A percentile compares a stretch with the other conserved stretches of the same genome.
Conservation (phyloP, 2,888 invertebrate genomes). For the Caenorhabditis becei region DNA sequence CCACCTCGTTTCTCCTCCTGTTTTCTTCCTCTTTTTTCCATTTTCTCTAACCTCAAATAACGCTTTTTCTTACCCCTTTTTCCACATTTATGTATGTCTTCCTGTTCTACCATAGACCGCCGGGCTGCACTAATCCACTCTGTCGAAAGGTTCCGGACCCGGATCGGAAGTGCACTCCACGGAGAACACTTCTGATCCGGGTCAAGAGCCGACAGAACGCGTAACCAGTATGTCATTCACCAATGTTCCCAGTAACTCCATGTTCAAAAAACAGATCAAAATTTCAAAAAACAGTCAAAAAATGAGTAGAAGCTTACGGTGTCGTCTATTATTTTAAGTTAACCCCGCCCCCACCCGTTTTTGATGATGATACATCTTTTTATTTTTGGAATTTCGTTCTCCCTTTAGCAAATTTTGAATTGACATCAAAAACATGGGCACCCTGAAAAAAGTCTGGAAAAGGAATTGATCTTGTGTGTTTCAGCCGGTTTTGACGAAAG, state of each 20-base stretch:
- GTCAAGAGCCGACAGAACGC: conserved; percentile 15
- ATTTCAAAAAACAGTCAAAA: neutral
- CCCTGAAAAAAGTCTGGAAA: neutral
- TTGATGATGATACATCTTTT: conserved; percentile 19
- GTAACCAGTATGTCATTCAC: conserved; percentile 39
- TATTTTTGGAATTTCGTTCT: conserved; percentile 10
- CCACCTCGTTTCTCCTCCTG: neutral
- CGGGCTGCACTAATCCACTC: conserved; percentile 59
- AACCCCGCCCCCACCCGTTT: conserved; percentile 3
- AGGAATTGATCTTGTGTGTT: conserved; percentile 42
- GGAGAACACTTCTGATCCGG: neutral
- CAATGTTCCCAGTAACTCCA: conserved; percentile 38
- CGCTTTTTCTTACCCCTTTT: conserved; percentile 33
- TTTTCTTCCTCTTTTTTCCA: conserved; percentile 14
- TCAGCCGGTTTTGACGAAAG: conserved; percentile 82
- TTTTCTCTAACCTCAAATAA: conserved; percentile 22
- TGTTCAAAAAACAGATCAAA: neutral
- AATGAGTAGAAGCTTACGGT: conserved; percentile 14
- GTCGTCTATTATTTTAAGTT: conserved; percentile 27
- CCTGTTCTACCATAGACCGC: conserved; percentile 9
- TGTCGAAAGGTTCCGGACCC: neutral
- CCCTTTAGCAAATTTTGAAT: conserved; percentile 9
- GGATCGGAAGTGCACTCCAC: neutral
- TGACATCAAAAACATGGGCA: conserved; percentile 13
- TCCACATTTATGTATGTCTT: conserved; percentile 16